Conservation (phyloP, 1,140 invertebrate genomes). For the Anthonomus grandis region DNA sequence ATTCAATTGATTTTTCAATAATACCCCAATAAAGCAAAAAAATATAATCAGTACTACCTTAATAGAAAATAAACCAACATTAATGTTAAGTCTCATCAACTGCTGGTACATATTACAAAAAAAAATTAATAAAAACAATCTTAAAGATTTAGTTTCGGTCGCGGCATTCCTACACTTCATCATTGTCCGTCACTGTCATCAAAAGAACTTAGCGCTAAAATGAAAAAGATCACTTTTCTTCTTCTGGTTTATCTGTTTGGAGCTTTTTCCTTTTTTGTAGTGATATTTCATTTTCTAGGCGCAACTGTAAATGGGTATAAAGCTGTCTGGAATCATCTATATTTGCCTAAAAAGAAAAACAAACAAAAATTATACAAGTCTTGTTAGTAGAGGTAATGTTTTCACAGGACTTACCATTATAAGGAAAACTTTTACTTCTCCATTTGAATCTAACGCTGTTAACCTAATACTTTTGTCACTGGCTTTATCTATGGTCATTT, state of each 20-base stretch:
- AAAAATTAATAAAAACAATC: too few species aligned
- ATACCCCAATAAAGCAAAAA: too few species aligned
- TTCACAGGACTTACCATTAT: constrained; percentile 60
- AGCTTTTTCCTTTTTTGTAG: constrained; percentile 37
- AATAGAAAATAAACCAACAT: too few species aligned
- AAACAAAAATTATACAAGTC: background rate
- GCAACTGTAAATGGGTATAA: constrained; percentile 64
- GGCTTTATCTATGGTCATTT: constrained; percentile 85
- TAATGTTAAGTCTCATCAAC: too few species aligned
- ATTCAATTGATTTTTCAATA: background rate
- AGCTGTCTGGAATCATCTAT: constrained; percentile 76
- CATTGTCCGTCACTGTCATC: too few species aligned
- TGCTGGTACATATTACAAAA: too few species aligned
- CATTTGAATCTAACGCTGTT: constrained; percentile 82
- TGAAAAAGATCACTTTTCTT: constrained; percentile 1
- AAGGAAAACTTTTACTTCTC: constrained; percentile 81
- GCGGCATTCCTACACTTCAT: too few species aligned
- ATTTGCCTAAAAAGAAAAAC: constrained; percentile 48
- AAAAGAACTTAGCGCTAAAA: too few species aligned
- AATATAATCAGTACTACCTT: too few species aligned
- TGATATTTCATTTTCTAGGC: constrained; percentile 55
- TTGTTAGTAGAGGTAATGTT: background rate
- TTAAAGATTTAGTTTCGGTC: too few species aligned
- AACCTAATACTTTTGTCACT: constrained; percentile 83
- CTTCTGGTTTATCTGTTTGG: background rate